Conservation (phyloP, 2,797 vertebrate species). For the Podarcis siculus region DNA sequence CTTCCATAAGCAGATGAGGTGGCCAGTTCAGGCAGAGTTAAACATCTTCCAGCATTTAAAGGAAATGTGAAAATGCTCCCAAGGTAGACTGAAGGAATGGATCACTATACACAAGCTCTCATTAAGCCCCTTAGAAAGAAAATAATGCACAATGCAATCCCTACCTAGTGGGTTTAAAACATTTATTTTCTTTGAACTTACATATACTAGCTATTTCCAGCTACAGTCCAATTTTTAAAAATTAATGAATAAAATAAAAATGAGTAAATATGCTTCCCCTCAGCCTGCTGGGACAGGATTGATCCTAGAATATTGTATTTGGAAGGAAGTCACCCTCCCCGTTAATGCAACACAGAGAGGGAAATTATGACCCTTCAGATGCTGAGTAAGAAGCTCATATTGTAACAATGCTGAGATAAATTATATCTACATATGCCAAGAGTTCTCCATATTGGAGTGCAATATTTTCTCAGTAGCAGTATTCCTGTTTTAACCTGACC, state of each 20-base stretch:
- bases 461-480: accelerated
- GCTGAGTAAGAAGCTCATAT: no score
- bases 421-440: no score
- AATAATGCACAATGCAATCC: background rate
- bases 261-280: background rate
- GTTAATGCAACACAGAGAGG: background rate
- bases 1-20: background rate
- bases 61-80: background rate
- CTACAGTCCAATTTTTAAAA: background rate
- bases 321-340: background rate
- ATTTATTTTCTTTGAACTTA: background rate
- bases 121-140: background rate
- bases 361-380: no score
- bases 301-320: background rate
- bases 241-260: background rate
- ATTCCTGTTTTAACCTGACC: background rate
- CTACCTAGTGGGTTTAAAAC: background rate
- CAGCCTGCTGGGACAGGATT: background rate
- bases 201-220: background rate
- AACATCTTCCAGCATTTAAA: background rate
- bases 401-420: no score
- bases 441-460: background rate
- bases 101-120: background rate
- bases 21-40: background rate
- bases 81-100: background rate